Conservation (phyloP, 2,113 vertebrate species). For the Tinamus guttatus region DNA sequence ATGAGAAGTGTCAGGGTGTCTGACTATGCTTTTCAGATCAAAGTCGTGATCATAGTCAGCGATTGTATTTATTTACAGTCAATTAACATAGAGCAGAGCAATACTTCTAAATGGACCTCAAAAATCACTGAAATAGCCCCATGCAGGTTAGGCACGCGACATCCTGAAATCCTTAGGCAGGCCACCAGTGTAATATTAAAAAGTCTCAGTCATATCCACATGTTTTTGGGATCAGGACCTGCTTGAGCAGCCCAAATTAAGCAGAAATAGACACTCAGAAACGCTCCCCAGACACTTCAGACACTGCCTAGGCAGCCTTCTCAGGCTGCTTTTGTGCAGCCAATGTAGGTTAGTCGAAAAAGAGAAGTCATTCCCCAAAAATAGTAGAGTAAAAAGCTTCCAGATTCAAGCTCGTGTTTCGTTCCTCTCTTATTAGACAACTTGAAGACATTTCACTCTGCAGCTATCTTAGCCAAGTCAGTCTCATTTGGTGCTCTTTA, state of each 20-base stretch:
- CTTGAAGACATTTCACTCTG: neutral
- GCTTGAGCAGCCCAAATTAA: neutral
- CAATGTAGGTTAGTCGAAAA: neutral
- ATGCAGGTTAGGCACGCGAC: neutral
- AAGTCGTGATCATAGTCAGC: neutral
- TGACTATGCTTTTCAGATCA: neutral
- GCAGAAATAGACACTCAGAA: neutral
- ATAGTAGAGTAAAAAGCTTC: neutral
- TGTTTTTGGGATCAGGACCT: neutral
- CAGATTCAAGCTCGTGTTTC: neutral
- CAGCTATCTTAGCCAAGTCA: neutral
- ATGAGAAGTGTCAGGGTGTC: neutral
- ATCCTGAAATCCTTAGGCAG: neutral
- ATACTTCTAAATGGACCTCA: neutral
- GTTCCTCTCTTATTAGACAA: neutral
- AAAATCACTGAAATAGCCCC: neutral
- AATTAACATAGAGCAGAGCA: neutral
- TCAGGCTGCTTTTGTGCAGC: neutral
- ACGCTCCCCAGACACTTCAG: neutral
- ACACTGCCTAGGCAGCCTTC: neutral
- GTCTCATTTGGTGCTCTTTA: neutral
- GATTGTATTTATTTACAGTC: neutral
- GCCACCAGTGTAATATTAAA: neutral
- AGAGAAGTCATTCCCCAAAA: neutral
- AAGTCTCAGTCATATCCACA: neutral